phyloP scores from a whole-genome alignment of 2,888 invertebrate species.

The Apodemia mormo region DNA sequence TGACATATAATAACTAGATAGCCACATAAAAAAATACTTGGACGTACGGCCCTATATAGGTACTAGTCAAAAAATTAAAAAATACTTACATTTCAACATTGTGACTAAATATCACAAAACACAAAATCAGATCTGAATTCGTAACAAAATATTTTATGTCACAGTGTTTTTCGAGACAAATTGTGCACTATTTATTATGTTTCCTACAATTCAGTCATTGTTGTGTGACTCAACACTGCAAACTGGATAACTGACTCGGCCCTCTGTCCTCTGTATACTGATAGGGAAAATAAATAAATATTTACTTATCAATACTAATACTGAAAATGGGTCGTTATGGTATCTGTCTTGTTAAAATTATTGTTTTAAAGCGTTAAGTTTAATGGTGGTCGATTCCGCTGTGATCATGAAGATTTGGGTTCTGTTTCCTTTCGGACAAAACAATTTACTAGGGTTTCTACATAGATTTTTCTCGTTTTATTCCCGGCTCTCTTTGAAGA shows the following conservation, averaged over 20 bases:
- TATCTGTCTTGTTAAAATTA: not conserved
- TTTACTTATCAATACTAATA: conserved; percentile 17
- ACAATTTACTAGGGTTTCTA: too few relatives aligned
- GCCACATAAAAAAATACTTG: too few relatives aligned
- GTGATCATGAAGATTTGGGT: too few relatives aligned
- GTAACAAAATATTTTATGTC: not conserved
- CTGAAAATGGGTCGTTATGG: conserved; percentile 15
- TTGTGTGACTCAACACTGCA: conserved; percentile 13
- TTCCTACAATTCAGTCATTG: conserved; percentile 9
- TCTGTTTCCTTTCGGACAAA: too few relatives aligned
- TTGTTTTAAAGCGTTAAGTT: not conserved
- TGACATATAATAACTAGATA: too few relatives aligned
- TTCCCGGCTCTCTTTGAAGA: too few relatives aligned
- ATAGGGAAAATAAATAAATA: conserved; percentile 19
- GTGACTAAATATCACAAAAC: not conserved
- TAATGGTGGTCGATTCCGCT: not conserved
- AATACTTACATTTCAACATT: conserved; percentile 21
- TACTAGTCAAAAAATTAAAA: not conserved
- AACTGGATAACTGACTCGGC: conserved; percentile 7
- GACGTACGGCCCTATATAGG: too few relatives aligned
- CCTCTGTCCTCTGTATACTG: conserved; percentile 17
- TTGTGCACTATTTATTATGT: not conserved
- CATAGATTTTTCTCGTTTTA: too few relatives aligned
- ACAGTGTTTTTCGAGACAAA: not conserved
- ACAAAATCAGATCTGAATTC: not conserved